A percentile compares a stretch with the other conserved stretches of the same genome.
phyloP scores from a whole-genome alignment of 2,113 vertebrate genomes.

The cat (Felis catus) region DNA sequence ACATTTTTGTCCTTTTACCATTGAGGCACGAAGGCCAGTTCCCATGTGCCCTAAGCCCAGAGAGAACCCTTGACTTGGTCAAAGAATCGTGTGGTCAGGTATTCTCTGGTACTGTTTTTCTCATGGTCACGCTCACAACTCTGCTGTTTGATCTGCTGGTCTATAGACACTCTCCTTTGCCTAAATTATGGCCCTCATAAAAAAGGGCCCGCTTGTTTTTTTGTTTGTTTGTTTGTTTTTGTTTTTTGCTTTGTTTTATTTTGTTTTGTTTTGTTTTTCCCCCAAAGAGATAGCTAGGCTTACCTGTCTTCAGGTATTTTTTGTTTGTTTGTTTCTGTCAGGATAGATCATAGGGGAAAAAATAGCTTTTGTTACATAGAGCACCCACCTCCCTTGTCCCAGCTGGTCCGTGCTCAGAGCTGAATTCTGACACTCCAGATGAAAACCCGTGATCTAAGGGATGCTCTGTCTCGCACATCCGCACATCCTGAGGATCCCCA shows the following conservation, averaged over 20 bases:
- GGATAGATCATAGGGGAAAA: too few relatives aligned
- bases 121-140: background rate
- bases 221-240: background rate
- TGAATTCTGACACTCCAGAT: background rate
- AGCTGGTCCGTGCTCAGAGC: too few relatives aligned
- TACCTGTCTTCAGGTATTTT: background rate
- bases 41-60: fast-evolving
- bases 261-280: too few relatives aligned
- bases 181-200: fast-evolving
- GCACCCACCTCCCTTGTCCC: background rate
- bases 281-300: background rate
- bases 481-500: background rate
- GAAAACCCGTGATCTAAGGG: background rate
- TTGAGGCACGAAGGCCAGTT: background rate
- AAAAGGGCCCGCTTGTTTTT: background rate
- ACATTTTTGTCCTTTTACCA: background rate
- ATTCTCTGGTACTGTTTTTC: background rate
- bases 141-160: fast-evolving
- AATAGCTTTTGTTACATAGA: background rate
- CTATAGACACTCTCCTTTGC: background rate
- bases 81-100: fast-evolving
- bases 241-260: too few relatives aligned
- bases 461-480: background rate
- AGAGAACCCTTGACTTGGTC: fast-evolving
- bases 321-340: background rate